These are phyloP conservation scores for Stenotaenia linearis DNA, from an alignment of 2,888 invertebrate genomes.

Conservation along the genomic window DNA sequence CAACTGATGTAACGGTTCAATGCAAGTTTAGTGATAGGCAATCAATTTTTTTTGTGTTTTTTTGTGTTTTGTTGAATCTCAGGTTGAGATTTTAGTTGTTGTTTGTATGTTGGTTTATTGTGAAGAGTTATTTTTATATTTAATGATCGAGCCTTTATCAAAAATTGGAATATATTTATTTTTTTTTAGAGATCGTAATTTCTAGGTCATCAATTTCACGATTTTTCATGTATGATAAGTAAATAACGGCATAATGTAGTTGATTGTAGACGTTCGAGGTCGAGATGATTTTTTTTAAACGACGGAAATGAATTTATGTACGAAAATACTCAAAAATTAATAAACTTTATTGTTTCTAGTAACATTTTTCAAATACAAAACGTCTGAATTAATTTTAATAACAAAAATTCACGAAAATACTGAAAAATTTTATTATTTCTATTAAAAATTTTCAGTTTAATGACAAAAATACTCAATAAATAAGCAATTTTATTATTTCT, in stretches of 20 bases:
- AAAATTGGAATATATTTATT: not conserved
- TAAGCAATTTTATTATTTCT: too few species aligned
- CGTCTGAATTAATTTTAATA: not conserved
- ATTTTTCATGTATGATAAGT: not conserved
- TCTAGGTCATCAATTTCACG: not conserved
- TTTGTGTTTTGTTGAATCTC: not conserved
- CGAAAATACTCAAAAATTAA: too few species aligned
- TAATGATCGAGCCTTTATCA: not conserved
- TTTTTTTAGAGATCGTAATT: not conserved
- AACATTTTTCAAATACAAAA: not conserved
- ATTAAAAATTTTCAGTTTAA: not conserved
- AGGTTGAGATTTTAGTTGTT: not conserved
- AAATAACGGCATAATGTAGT: not conserved
- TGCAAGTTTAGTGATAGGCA: not conserved
- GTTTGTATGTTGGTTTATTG: not conserved
- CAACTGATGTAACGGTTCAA: not conserved
- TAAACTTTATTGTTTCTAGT: too few species aligned
- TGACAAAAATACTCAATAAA: too few species aligned
- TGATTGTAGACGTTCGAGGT: not conserved
- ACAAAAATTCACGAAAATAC: too few species aligned
- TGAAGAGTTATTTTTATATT: not conserved
- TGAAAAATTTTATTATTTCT: too few species aligned
- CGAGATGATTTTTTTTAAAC: not conserved
- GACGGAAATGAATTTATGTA: too few species aligned
- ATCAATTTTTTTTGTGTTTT: not conserved